Base-by-base conservation (phyloP, 2,888 invertebrate genomes). In the Maniola hyperantus region DNA sequence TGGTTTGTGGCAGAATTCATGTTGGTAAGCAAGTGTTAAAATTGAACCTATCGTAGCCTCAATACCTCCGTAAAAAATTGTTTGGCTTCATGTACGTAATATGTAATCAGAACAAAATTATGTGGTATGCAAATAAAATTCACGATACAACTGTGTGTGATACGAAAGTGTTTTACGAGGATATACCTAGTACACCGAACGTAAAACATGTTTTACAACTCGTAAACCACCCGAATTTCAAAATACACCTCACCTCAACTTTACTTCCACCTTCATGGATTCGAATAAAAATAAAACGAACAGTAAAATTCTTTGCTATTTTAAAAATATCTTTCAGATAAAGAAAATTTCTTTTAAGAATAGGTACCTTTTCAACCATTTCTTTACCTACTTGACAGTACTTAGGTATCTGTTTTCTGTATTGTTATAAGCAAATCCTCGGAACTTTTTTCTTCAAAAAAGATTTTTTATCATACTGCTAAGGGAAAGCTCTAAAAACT, bases 81-180 rank as follows among this genome's bases (percentile, higher is more conserved):
- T 53, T 53, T 53, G 5, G 10, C n/a, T 18, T 39, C 20, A 57
- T 10, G 8, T 18, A 26, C 26, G 4, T 26, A 26, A 26, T 13
- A 57, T 39, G 11, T 39, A 57, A 57, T 39, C 39, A 39, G 18
- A 20, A 39, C n/a, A 15, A 26, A 58, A 58, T 6, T 26, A 11
- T 58, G n/a, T n/a, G 26, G 46, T 33, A 26, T 59, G 46, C 33
- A 26, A 42, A 59, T 46, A 59, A 59, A 46, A 59, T 46, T 46
- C 46, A 15, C 46, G 59, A 59, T 26, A 59, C 46, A 26, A n/a
- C 59, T 59, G n/a, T 33, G n/a, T n/a, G n/a, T n/a, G n/a, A n/a
- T n/a, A n/a, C n/a, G n/a, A n/a, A 59, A 59, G 59, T 59, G 33
- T 59, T 59, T 60, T 60, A 60, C 60, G 50, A 60, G 50, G 36